Evolutionary conservation across 2,888 invertebrate genomes (phyloP).

Genomic region (Crossocerus cetratus): DNA sequence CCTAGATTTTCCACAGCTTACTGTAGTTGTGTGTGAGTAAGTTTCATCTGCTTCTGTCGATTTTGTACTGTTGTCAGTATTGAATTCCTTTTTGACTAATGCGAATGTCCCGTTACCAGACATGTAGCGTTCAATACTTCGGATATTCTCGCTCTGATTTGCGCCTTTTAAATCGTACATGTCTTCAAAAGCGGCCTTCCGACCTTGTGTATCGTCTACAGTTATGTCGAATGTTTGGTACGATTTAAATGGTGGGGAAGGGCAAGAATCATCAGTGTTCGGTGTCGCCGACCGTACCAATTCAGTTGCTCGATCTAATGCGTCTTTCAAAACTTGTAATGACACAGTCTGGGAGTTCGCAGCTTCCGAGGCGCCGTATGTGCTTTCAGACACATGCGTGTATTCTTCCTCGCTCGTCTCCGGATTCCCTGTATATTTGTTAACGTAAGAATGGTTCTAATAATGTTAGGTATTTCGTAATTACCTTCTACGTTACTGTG

Average conservation of each 20-base stretch:
- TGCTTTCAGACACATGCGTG: neutral
- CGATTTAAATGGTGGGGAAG: conserved; percentile 41
- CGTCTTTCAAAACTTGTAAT: conserved; percentile 60
- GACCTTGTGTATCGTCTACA: conserved; percentile 18
- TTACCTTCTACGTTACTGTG: conserved; percentile 31
- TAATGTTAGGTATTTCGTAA: neutral
- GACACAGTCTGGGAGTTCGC: conserved; percentile 37
- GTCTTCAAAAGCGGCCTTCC: conserved; percentile 55
- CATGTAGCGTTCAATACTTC: conserved; percentile 54
- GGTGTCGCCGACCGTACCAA: conserved; percentile 57
- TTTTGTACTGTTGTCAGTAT: neutral
- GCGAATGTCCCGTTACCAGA: conserved; percentile 34
- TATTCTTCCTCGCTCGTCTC: conserved; percentile 9
- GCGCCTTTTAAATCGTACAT: conserved; percentile 45
- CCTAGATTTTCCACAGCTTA: conserved; percentile 2
- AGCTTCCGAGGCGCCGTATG: neutral
- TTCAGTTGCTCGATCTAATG: conserved; percentile 67
- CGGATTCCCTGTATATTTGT: conserved; percentile 5
- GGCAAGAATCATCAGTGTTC: conserved; percentile 29
- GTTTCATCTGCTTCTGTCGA: neutral
- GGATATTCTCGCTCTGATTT: conserved; percentile 46
- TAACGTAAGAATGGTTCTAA: neutral
- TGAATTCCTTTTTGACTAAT: neutral
- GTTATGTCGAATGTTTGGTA: conserved; percentile 29
- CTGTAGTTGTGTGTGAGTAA: neutral